These are phyloP conservation scores for Actinernus sp. DNA, from an alignment of 92 coral and sea anemone genomes.

Conservation along the genomic window DNA sequence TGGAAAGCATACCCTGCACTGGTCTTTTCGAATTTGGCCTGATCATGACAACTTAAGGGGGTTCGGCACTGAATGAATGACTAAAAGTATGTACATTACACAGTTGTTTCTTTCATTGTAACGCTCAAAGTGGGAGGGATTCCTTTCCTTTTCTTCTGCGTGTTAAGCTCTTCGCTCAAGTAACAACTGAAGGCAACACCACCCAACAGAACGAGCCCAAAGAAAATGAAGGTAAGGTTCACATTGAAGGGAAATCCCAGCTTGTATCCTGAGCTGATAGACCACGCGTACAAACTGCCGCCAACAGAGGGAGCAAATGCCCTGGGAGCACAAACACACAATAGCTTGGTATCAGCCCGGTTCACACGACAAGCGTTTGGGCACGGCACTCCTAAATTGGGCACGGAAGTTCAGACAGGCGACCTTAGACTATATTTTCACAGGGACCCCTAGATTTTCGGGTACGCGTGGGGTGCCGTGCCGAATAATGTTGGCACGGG, in stretches of 20 bases:
- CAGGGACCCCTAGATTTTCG: no score
- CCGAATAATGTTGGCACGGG: no score
- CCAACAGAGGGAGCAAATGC: conserved; percentile 62
- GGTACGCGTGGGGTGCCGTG: no score
- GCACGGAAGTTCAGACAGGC: neutral
- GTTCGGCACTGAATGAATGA: no score
- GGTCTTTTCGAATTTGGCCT: no score
- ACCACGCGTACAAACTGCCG: conserved; percentile 93
- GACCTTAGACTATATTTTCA: neutral
- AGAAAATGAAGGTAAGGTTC: conserved; percentile 61
- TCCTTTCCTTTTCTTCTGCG: neutral
- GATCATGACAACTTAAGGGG: no score
- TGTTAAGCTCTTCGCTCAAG: conserved; percentile 20
- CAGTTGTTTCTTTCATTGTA: no score
- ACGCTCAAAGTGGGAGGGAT: no score
- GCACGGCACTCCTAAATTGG: neutral
- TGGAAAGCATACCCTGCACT: no score
- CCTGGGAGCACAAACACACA: conserved; percentile 33
- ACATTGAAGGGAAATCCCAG: conserved; percentile 85
- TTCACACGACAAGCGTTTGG: no score
- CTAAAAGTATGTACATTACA: no score
- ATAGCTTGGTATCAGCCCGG: no score
- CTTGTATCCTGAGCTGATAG: conserved; percentile 74
- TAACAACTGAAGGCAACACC: conserved; percentile 52
- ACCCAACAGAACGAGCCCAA: conserved; percentile 56